Percentiles rank a stretch among this genome's conserved stretches.
These are phyloP conservation scores for Galagoides demidoff DNA, from an alignment of 2,797 vertebrate genomes.

Conservation along the genomic window DNA sequence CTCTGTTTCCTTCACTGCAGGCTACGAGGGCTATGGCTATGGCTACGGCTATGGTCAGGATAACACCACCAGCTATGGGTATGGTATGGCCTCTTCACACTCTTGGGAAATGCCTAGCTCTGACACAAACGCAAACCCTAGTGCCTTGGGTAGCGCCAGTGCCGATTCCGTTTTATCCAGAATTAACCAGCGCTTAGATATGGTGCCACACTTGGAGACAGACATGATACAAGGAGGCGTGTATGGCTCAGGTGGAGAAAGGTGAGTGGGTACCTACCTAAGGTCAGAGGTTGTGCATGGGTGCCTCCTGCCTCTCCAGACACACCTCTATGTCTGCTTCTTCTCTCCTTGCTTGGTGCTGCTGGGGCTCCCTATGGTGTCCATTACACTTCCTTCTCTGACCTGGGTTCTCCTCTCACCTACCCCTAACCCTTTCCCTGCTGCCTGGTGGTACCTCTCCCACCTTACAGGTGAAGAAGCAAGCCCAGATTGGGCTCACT, in stretches of 20 bases:
- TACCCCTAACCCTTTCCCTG: background rate
- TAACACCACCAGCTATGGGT: constrained; percentile 88
- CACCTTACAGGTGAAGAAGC: background rate
- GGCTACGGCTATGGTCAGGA: constrained; percentile 92
- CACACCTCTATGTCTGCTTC: background rate
- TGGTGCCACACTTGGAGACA: constrained; percentile 93
- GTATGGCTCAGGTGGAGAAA: constrained; percentile 85
- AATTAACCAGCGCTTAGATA: constrained; percentile 94
- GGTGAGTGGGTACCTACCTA: constrained; percentile 73
- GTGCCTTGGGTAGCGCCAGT: constrained; percentile 87
- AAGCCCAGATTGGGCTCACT: background rate
- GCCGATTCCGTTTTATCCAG: constrained; percentile 93
- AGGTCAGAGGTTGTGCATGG: constrained; percentile 33
- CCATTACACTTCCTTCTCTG: background rate
- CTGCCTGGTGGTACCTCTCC: background rate
- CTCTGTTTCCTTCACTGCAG: constrained; percentile 81
- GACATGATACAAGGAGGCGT: constrained; percentile 88
- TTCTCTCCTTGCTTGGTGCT: background rate
- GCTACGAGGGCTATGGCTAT: constrained; percentile 92
- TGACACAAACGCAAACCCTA: constrained; percentile 85
- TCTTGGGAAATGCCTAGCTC: constrained; percentile 86
- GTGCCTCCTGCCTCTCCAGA: background rate
- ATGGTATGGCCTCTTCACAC: constrained; percentile 84
- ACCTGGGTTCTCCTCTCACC: background rate
- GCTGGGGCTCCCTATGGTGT: background rate